A percentile compares a stretch with the other conserved stretches of the same genome.
phyloP scores from a whole-genome alignment of 2,113 vertebrate species.

The Larimichthys polyactis region DNA sequence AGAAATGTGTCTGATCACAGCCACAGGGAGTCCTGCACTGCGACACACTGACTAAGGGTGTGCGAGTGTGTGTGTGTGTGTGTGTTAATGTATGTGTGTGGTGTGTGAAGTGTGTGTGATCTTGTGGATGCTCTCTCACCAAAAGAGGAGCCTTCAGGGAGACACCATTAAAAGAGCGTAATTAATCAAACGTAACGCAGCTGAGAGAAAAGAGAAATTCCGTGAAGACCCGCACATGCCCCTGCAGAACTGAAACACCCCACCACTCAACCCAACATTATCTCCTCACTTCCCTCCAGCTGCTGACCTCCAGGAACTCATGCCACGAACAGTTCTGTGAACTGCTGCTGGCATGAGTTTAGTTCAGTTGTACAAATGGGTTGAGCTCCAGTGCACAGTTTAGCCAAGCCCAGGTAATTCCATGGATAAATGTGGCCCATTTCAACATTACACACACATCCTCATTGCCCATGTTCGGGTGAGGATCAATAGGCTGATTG shows the following conservation, averaged over 20 bases:
- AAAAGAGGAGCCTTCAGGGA: constrained; percentile 40
- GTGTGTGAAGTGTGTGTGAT: constrained; percentile 22
- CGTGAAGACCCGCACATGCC: not conserved
- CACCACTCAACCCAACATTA: not conserved
- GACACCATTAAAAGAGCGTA: constrained; percentile 51
- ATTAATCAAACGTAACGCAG: constrained; percentile 62
- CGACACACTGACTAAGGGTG: constrained; percentile 2
- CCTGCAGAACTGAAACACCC: not conserved
- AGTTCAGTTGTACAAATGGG: constrained; percentile 44
- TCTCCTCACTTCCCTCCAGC: not conserved
- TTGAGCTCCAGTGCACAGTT: constrained; percentile 29
- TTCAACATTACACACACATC: constrained; percentile 36
- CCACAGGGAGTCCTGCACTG: constrained; percentile 30
- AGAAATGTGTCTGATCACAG: constrained; percentile 58
- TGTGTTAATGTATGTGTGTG: not conserved
- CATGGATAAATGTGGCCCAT: constrained; percentile 25
- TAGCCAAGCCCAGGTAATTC: constrained; percentile 35
- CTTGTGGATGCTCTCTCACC: constrained; percentile 20
- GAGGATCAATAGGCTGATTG: constrained; percentile 73
- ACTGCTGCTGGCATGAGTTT: constrained; percentile 28
- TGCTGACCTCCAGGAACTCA: constrained; percentile 9
- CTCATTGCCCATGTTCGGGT: constrained; percentile 36
- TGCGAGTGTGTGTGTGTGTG: not conserved
- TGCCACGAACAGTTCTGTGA: not conserved
- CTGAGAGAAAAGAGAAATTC: constrained; percentile 14